These are phyloP conservation scores for Melitaea athalia DNA, from an alignment of 2,888 invertebrate species.

Conservation along the genomic window DNA sequence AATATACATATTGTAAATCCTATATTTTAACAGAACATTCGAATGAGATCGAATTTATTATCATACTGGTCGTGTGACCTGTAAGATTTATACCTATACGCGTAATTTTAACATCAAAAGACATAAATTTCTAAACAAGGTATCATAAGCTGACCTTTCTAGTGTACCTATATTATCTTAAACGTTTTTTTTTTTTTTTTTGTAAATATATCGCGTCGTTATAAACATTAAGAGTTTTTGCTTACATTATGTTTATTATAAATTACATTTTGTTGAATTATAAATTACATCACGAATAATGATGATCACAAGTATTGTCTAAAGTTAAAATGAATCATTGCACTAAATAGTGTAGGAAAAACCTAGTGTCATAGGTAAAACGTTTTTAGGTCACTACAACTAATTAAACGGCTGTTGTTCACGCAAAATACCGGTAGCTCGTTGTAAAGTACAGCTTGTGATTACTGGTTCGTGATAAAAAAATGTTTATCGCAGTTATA, in stretches of 20 bases:
- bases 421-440: slow-evolving; percentile 43
- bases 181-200: too few relatives aligned
- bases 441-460: slow-evolving; percentile 31
- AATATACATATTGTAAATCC: slow-evolving; percentile 7
- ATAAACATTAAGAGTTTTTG: too few relatives aligned
- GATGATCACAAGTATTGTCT: background rate
- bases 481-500: slow-evolving; percentile 30
- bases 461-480: slow-evolving; percentile 37
- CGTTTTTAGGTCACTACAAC: slow-evolving; percentile 62
- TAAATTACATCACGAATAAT: too few relatives aligned
- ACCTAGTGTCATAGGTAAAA: slow-evolving; percentile 35
- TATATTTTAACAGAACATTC: background rate
- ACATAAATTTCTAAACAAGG: too few relatives aligned
- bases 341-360: slow-evolving; percentile 11
- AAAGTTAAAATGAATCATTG: background rate
- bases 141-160: too few relatives aligned
- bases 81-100: background rate
- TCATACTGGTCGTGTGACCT: background rate
- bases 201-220: too few relatives aligned
- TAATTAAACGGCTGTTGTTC: slow-evolving; percentile 47
- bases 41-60: slow-evolving; percentile 1
- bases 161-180: too few relatives aligned
- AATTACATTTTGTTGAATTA: too few relatives aligned
- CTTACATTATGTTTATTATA: too few relatives aligned
- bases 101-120: too few relatives aligned